Base-by-base conservation (phyloP, 1,140 invertebrate species). In the Drosophila guanche region DNA sequence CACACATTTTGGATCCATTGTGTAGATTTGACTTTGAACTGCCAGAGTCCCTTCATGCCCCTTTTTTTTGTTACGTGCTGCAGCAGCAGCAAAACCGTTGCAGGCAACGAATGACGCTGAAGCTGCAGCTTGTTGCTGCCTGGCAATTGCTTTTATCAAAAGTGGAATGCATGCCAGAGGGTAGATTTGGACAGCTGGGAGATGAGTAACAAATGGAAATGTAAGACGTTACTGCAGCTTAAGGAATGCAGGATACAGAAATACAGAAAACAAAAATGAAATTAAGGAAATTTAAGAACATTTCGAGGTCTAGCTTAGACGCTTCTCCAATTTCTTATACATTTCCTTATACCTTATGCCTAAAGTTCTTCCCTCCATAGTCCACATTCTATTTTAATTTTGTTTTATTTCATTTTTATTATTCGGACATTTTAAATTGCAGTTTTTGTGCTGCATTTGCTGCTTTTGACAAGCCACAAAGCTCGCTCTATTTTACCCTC, bases 21-120 rank as follows among this genome's bases (percentile, higher is more conserved):
- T 86, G 58, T 86, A 85, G 81, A 85, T 85, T 86, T 81, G 81
- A 85, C 81, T 85, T 80, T 77, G 72, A 85, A 86, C 33, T 23
- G 23, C 2, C 14, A 16, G 33, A 20, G 1, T 56, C 27, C 27
- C 3, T 25, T 56, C 4, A 7, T 37, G n/a, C 46, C 33, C 14
- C 48, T 47, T 65, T 45, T 22, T 40, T 42, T 55, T n/a, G 4
- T 61, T 72, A 79, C 79, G 76, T 84, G 79, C 76, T 65, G 61
- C 52, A 46, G 52, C 56, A 37, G 33, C 33, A 37, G 25, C 25
- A 1, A 37, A 37, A 37, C 10, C 12, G 33, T 10, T 10, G 33
- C 33, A 72, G 47, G 60, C 62, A 66, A 46, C 45, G 73, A 67
- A 73, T 20, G 48, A 72, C 48, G 78, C 53, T 61, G 58, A 68